Base-by-base conservation (phyloP, 1,140 invertebrate genomes). In the Leguminivora glycinivorella region DNA sequence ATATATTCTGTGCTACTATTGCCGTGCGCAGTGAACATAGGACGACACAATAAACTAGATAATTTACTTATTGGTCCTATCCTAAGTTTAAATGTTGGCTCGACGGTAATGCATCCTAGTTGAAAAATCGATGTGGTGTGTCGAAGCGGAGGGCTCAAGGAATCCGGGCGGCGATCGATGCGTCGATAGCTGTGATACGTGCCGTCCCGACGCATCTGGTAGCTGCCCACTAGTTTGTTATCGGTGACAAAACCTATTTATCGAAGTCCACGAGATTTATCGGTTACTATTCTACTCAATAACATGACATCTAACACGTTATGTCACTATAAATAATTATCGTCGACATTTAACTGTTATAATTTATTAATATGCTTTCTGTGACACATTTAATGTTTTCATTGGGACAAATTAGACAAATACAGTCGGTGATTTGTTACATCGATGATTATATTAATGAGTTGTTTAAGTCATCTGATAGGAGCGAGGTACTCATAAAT, bases 191-290 rank as follows among this genome's bases (percentile, higher is more conserved):
- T n/a, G 5, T 58, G 70, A 56, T 34, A 52, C 56, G 60, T 63
- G 74, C 38, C 29, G 60, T 63, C 76, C 38, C 29, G 68, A 73
- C 75, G 75, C 78, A 81, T 82, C 78, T 80, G 78, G 78, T 81
- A 80, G 76, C 79, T n/a, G n/a, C n/a, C n/a, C 72, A 67, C 73
- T 69, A 72, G 73, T 77, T 75, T 75, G 73, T 79, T 81, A 76
- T 78, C 76, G 76, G 73, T 72, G 73, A 60, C 76, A 73, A 73
- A 78, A 75, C 73, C 79, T 79, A 83, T 83, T 78, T 79, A 82
- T 83, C 81, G 76, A 77, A 81, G 79, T 82, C 79, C 80, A 69
- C 70, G 70, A 81, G 76, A 83, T 82, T 80, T 82, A 81, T 83
- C 67, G 75, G 73, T 71, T 67, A 43, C 73, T 76, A 79, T 76